Base-by-base conservation (phyloP, 2,797 vertebrate genomes). In the Florisuga fusca region DNA sequence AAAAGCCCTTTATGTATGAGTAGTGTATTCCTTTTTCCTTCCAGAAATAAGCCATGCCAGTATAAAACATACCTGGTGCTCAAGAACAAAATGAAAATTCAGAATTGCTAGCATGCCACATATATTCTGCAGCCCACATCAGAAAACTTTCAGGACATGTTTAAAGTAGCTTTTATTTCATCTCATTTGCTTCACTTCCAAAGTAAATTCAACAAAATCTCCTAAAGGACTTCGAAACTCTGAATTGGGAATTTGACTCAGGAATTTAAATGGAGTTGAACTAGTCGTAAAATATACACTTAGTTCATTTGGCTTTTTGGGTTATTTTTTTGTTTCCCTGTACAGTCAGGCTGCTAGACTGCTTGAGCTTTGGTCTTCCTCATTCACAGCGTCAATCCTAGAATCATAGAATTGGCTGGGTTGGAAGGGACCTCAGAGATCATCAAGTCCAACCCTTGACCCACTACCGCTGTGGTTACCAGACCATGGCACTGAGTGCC, bases 1-100 rank as follows among this genome's bases (percentile, higher is more conserved):
- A 69, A 66, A 85, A 87, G 46, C 57, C 66, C 6, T 1, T 3
- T 55, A 62, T 31, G 18, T 67, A 73, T 0, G 1, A 90, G 31
- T 26, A 55, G 45, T 22, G 89, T 87, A 79, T 90, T 79, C 33
- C 51, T 67, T 77, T 89, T 63, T 58, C 46, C 29, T 78, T 68
- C 15, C 58, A 93, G 79, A 92, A 91, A 78, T 62, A 88, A 81
- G 13, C 31, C 51, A 63, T 26, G 26, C 15, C 33, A 75, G 31
- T 53, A 74, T 84, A 89, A 92, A 94, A 61, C 13, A 67, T 82
- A 73, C 55, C 45, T 92, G 59, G 84, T 71, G 67, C n/a, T 92
- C 16, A 76, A 84, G 41, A 82, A 43, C 20, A 79, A 93, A 87
- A 87, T 23, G 38, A 78, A 89, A 88, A 88, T 31, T 81, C n/a